A percentile compares a stretch with the other conserved stretches of the same genome.
These are phyloP conservation scores for Babylonia areolata DNA, from an alignment of 1,140 invertebrate species.

Conservation along the genomic window DNA sequence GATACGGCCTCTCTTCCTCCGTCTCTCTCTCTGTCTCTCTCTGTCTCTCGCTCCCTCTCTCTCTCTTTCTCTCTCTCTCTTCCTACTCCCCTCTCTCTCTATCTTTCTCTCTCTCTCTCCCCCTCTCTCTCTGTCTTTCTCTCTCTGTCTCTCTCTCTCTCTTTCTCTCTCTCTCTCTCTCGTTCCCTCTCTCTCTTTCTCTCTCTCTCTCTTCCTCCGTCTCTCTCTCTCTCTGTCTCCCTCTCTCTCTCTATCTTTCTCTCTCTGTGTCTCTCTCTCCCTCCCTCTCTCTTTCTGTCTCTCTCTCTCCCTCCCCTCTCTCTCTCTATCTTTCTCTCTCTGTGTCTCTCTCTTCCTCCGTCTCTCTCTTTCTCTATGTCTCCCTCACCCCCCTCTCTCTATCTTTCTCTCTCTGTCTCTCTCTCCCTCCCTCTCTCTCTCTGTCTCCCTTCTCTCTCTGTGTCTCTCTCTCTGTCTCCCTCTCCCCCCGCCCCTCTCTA, in stretches of 20 bases:
- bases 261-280: too few species aligned
- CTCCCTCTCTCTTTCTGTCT: not conserved
- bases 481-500: too few species aligned
- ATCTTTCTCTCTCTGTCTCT: too few species aligned
- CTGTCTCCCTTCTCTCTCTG: not conserved
- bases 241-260: too few species aligned
- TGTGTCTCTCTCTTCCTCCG: not conserved
- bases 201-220: not conserved
- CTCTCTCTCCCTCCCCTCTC: not conserved
- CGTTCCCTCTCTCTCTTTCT: not conserved
- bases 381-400: too few species aligned
- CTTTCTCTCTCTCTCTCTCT: not conserved
- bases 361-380: not conserved
- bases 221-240: too few species aligned
- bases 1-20: too few species aligned
- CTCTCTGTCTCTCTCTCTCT: not conserved
- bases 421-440: too few species aligned
- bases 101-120: not conserved
- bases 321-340: slow-evolving; percentile 1
- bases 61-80: not conserved
- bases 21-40: too few species aligned
- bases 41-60: too few species aligned
- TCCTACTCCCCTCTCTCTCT: not conserved
- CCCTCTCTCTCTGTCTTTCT: not conserved
- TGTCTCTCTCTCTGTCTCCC: not conserved